phyloP scores from a whole-genome alignment of 2,888 invertebrate genomes.

The Phania funesta region DNA sequence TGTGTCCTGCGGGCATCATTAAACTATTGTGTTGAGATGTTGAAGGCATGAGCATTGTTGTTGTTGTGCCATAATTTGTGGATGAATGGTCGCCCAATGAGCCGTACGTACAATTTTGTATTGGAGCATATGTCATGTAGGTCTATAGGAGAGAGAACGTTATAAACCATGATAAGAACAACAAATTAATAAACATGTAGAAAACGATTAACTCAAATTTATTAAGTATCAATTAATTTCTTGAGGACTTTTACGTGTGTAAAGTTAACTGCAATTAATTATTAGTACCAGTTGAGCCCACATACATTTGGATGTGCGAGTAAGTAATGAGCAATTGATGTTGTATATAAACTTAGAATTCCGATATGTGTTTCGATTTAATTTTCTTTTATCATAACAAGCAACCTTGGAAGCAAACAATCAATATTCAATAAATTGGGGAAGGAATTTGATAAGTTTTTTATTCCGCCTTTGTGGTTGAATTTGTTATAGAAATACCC shows the following conservation, averaged over 20 bases:
- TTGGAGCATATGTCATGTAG: constrained; percentile 79
- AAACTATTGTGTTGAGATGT: constrained; percentile 73
- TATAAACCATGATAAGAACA: constrained; percentile 17
- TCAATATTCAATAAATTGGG: no score
- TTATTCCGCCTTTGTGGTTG: no score
- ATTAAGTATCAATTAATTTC: constrained; percentile 16
- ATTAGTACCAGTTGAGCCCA: no score
- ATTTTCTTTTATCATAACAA: no score
- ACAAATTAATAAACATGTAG: constrained; percentile 41
- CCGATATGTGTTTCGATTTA: no score
- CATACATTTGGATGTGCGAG: no score
- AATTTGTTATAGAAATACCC: no score
- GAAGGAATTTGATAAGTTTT: no score
- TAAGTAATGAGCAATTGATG: no score
- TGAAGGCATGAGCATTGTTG: constrained; percentile 77
- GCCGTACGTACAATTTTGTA: constrained; percentile 77
- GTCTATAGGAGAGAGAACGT: constrained; percentile 66
- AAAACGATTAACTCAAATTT: constrained; percentile 28
- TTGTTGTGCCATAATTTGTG: constrained; percentile 74
- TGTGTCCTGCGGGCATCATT: constrained; percentile 68
- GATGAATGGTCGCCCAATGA: constrained; percentile 73
- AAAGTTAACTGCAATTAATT: not conserved
- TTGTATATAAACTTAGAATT: no score
- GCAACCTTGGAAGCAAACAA: no score
- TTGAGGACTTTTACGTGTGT: no score